Percentiles rank a stretch among this genome's conserved stretches.
Evolutionary conservation across 2,113 vertebrate genomes (phyloP).

Genomic region (Perca flavescens): DNA sequence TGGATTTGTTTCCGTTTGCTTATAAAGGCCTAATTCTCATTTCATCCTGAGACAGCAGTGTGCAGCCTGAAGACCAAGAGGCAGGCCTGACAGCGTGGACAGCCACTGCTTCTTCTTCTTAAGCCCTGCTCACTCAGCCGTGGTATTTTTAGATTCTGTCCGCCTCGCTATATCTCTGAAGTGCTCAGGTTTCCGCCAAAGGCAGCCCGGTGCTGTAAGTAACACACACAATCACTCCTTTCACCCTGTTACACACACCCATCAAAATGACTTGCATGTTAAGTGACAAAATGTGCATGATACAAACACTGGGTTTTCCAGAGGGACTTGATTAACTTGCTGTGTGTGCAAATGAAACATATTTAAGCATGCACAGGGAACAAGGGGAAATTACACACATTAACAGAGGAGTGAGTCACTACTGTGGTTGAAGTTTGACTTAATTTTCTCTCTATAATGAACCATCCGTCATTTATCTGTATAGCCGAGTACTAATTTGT

Average conservation of each 20-base stretch:
- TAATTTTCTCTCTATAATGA: background rate
- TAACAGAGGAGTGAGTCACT: conserved; percentile 2
- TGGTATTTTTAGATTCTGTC: conserved; percentile 79
- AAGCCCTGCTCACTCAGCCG: conserved; percentile 67
- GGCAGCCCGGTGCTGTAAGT: conserved; percentile 52
- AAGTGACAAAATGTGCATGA: conserved; percentile 17
- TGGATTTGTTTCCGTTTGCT: conserved; percentile 66
- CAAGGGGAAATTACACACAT: background rate
- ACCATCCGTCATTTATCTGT: background rate
- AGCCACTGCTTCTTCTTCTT: conserved; percentile 54
- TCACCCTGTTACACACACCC: conserved; percentile 9
- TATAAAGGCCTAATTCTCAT: conserved; percentile 48
- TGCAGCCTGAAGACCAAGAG: conserved; percentile 39
- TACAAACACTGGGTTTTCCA: background rate
- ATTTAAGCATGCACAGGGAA: background rate
- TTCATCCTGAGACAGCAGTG: conserved; percentile 53
- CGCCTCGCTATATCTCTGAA: conserved; percentile 67
- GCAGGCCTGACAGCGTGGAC: conserved; percentile 54
- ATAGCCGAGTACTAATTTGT: background rate
- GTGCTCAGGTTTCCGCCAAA: conserved; percentile 67
- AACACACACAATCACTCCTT: conserved; percentile 32
- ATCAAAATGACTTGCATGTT: conserved; percentile 26
- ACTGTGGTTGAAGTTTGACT: conserved; percentile 17
- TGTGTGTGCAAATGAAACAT: background rate
- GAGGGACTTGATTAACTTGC: conserved; percentile 2